Conservation (phyloP, 2,797 vertebrate genomes). For the Falco concolor region DNA sequence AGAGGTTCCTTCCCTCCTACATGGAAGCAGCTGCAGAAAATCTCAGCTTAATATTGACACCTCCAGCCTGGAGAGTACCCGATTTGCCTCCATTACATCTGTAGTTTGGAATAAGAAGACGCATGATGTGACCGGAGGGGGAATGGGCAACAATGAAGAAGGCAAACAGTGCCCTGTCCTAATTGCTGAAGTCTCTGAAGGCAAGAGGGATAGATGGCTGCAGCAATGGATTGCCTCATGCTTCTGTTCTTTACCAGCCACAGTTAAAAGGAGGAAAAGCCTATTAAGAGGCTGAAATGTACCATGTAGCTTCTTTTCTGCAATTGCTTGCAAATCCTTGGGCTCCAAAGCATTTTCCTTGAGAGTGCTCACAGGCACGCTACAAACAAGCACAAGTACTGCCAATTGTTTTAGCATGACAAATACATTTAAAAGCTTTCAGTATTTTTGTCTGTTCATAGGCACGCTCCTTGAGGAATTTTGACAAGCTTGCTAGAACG, state of each 20-base stretch:
- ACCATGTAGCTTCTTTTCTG: background rate
- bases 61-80: background rate
- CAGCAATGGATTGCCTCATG: background rate
- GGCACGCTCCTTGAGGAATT: background rate
- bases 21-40: conserved; percentile 26
- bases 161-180: background rate
- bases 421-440: conserved; percentile 43
- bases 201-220: background rate
- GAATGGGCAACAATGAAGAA: background rate
- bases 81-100: background rate
- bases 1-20: conserved; percentile 20
- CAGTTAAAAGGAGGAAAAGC: background rate
- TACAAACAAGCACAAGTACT: background rate
- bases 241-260: background rate
- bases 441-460: conserved; percentile 34
- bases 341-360: conserved; percentile 15
- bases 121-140: background rate
- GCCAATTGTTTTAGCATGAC: conserved; percentile 31
- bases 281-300: background rate
- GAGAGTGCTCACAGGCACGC: conserved; percentile 20
- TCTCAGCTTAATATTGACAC: conserved; percentile 7
- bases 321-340: conserved; percentile 13
- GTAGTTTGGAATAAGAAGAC: background rate
- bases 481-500: background rate
- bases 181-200: background rate